Evolutionary conservation across 2,797 vertebrate genomes (phyloP).

Genomic region (Squalus acanthias): DNA sequence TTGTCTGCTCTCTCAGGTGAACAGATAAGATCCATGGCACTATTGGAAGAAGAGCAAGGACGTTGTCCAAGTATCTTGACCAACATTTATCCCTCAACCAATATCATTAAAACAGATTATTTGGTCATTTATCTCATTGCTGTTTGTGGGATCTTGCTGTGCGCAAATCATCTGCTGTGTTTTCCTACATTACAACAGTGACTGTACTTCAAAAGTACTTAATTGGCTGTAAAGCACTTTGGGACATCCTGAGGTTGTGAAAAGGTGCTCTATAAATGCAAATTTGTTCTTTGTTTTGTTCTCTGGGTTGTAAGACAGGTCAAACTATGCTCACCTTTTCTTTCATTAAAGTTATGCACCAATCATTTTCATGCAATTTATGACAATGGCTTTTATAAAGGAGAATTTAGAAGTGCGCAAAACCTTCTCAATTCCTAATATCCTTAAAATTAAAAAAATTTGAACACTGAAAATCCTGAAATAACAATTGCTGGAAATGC

Average conservation of each 20-base stretch:
- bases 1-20: not conserved
- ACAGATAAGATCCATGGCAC: not conserved
- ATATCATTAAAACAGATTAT: not conserved
- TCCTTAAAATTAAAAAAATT: not conserved
- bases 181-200: not conserved
- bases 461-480: not conserved
- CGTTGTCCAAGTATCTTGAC: not conserved
- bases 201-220: not conserved
- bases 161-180: not conserved
- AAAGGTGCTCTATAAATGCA: not conserved
- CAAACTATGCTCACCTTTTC: not conserved
- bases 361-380: not conserved
- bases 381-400: not conserved
- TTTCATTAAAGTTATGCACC: not conserved
- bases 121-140: not conserved
- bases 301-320: not conserved
- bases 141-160: not conserved
- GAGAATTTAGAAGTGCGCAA: not conserved
- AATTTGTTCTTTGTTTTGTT: not conserved
- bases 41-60: not conserved
- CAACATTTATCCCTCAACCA: not conserved
- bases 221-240: not conserved
- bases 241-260: not conserved
- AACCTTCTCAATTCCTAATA: not conserved
- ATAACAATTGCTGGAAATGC: not conserved